These are phyloP conservation scores for Turnix velox DNA, from an alignment of 2,113 vertebrate genomes.

Conservation along the genomic window DNA sequence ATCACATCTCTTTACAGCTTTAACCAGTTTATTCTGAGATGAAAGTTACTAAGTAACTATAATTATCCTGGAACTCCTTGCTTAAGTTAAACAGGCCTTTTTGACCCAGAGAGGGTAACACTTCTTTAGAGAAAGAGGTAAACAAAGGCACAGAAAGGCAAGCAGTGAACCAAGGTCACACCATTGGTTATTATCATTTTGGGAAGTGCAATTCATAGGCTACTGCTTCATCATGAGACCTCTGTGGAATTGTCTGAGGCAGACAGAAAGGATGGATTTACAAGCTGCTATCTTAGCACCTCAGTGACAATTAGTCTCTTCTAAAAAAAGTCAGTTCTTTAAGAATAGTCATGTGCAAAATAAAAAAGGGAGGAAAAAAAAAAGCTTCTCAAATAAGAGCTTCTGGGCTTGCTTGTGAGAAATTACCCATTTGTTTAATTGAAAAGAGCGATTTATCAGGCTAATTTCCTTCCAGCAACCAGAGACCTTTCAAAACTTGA, in stretches of 20 bases:
- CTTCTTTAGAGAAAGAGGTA: conserved; percentile 3
- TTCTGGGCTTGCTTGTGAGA: conserved; percentile 10
- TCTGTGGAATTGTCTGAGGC: not conserved
- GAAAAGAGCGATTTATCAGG: conserved; percentile 29
- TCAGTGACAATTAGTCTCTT: not conserved
- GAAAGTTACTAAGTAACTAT: conserved; percentile 53
- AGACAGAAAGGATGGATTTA: not conserved
- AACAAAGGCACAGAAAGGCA: not conserved
- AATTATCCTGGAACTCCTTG: conserved; percentile 31
- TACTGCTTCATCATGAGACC: not conserved
- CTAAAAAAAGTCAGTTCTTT: not conserved
- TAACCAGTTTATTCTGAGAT: not conserved
- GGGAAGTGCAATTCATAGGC: not conserved
- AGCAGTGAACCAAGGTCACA: not conserved
- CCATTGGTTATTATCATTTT: not conserved
- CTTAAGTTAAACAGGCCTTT: conserved; percentile 28
- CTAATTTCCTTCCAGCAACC: conserved; percentile 48
- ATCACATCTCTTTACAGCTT: not conserved
- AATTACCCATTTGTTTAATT: conserved; percentile 18
- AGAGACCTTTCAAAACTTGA: conserved; percentile 57
- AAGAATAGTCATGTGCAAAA: not conserved
- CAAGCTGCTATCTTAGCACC: not conserved
- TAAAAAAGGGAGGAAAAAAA: not conserved
- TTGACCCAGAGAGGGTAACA: not conserved
- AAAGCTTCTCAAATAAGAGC: not conserved